phyloP scores from a whole-genome alignment of 2,797 vertebrate species.

The Masticophis lateralis region DNA sequence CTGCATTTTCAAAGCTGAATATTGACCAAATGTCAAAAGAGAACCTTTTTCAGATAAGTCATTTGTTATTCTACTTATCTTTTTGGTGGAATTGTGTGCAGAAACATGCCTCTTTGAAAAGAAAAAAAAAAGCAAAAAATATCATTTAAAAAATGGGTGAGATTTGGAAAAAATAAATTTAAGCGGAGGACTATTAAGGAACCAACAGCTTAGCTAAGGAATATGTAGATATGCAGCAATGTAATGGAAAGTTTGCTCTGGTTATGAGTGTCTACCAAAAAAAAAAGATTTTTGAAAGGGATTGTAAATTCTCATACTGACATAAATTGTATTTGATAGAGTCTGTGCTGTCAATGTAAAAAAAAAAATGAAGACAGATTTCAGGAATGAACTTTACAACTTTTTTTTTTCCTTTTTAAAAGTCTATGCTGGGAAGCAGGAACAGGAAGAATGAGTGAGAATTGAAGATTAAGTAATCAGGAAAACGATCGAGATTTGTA shows the following conservation, averaged over 20 bases:
- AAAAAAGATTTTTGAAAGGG: rapidly evolving
- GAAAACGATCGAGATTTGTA: background rate
- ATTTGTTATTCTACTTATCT: slow-evolving; percentile 69
- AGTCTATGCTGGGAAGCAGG: background rate
- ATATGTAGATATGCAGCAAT: slow-evolving; percentile 63
- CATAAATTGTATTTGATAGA: rapidly evolving
- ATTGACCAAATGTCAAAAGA: slow-evolving; percentile 73
- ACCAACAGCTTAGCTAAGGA: slow-evolving; percentile 48
- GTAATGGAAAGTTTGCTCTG: background rate
- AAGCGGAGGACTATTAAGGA: slow-evolving; percentile 32
- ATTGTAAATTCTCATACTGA: rapidly evolving
- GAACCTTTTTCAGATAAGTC: slow-evolving; percentile 69
- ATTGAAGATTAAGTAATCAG: background rate
- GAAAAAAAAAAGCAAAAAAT: background rate
- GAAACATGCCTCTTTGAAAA: slow-evolving; percentile 11
- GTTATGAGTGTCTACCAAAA: background rate
- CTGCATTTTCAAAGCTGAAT: slow-evolving; percentile 68
- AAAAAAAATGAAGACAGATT: background rate
- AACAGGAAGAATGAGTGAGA: background rate
- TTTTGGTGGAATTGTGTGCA: slow-evolving; percentile 60
- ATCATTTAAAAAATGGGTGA: slow-evolving; percentile 33
- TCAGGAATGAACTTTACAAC: background rate
- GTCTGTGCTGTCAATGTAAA: background rate
- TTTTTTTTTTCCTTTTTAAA: background rate
- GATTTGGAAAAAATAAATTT: slow-evolving; percentile 25